Evolutionary conservation across 2,113 vertebrate genomes (phyloP), one percentile per base, ranked within the genome.

Genomic region (Osmerus eperlanus): DNA sequence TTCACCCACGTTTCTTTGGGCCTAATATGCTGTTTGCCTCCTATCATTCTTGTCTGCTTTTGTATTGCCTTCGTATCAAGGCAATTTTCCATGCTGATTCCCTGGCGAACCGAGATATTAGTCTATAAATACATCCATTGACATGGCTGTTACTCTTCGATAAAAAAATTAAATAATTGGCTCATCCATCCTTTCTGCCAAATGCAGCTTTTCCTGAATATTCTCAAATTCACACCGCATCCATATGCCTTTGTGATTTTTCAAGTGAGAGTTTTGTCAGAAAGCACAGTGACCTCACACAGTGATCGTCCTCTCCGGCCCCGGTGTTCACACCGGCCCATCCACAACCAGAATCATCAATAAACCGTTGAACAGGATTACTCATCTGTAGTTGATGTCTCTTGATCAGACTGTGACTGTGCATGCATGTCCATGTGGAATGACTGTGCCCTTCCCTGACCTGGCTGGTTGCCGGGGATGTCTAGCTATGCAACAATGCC

Each of bases 321-420:
- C 53, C 28, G 5, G 9, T 6, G 19, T 28, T 15, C 28, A 21
- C 19, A 3, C 51, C 13, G 19, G 29, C 56, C 51, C 67, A 65
- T 78, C 72, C 65, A 21, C 66, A 78, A 68, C 72, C 69, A 75
- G 70, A 65, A 69, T 78, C 78, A 75, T 81, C 75, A 83, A 73
- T 86, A 84, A 86, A 79, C 65, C 72, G 70, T 76, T 74, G 65
- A 9, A 66, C 73, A 74, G 78, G 72, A 87, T 85, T 80, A 76
- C 76, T 83, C 80, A 86, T 91, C 86, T 86, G 85, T 88, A 82
- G 83, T 72, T 65, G 82, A 77, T 86, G 87, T 87, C 84, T 80
- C 74, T 68, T 76, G 84, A 85, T 78, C 79, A 78, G 72, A 68
- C 69, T 72, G 71, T 74, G 21, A 78, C 68, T 76, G 71, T 63